Conservation (phyloP, 2,113 vertebrate genomes). For the Nettapus auritus region DNA sequence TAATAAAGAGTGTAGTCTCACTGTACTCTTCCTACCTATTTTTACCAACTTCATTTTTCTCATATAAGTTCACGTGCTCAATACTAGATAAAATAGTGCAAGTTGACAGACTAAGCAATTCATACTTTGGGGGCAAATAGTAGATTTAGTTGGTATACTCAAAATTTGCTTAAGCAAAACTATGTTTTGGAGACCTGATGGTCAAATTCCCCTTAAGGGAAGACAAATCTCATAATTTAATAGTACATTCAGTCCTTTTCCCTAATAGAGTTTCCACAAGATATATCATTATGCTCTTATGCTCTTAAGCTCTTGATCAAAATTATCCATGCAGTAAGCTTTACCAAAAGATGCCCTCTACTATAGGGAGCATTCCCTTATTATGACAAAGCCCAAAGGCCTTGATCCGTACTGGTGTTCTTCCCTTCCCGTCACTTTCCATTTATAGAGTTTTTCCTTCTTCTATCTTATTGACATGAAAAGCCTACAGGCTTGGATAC, state of each 20-base stretch:
- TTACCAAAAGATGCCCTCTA: background rate
- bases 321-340: background rate
- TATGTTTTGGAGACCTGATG: background rate
- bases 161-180: background rate
- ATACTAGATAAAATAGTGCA: background rate
- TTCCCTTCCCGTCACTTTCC: background rate
- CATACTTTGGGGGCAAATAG: background rate
- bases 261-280: background rate
- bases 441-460: background rate
- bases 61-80: background rate
- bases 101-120: background rate
- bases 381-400: background rate
- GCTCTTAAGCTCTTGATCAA: background rate
- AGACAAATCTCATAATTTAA: background rate
- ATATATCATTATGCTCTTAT: background rate
- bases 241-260: background rate
- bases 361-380: background rate
- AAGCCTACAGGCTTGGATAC: background rate
- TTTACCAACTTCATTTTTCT: background rate
- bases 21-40: background rate
- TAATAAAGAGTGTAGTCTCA: background rate
- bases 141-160: background rate
- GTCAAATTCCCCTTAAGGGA: background rate
- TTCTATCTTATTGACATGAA: background rate
- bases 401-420: background rate